Evolutionary conservation across 92 coral and sea anemone genomes (phyloP).

Genomic region (Muricea muricata): DNA sequence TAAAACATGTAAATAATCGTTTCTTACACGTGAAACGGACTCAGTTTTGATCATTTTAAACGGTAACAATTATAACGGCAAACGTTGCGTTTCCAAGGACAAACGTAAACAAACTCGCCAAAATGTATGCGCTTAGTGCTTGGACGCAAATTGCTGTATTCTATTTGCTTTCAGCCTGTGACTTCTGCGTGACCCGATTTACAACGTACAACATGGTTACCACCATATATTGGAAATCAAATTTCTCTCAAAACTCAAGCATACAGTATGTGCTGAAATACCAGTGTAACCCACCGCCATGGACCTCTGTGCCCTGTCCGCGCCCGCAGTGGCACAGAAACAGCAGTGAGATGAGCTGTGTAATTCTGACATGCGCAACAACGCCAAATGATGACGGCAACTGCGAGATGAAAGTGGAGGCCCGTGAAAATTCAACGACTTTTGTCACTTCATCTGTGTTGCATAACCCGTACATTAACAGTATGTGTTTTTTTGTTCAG

Average conservation of each 20-base stretch:
- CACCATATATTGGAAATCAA: conserved; percentile 35
- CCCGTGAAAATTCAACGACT: neutral
- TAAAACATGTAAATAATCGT: too few relatives aligned
- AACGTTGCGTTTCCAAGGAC: too few relatives aligned
- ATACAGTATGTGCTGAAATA: neutral
- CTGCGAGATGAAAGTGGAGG: conserved; percentile 12
- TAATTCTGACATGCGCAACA: conserved; percentile 24
- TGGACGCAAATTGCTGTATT: too few relatives aligned
- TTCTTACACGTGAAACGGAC: too few relatives aligned
- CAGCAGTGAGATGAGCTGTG: conserved; percentile 28
- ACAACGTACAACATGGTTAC: conserved; percentile 20
- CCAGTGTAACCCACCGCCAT: neutral
- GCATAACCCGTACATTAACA: neutral
- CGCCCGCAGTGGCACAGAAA: conserved; percentile 19
- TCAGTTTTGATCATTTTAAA: too few relatives aligned
- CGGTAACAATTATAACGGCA: too few relatives aligned
- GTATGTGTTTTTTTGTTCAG: neutral
- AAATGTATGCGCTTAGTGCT: too few relatives aligned
- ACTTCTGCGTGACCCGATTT: neutral
- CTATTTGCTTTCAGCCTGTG: neutral
- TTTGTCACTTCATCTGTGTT: neutral
- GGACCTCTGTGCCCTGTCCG: conserved; percentile 14
- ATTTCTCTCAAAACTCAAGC: neutral
- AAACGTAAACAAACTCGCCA: neutral
- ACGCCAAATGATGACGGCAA: neutral